phyloP scores from a whole-genome alignment of 2,888 invertebrate genomes.

The Emmelina monodactyla region DNA sequence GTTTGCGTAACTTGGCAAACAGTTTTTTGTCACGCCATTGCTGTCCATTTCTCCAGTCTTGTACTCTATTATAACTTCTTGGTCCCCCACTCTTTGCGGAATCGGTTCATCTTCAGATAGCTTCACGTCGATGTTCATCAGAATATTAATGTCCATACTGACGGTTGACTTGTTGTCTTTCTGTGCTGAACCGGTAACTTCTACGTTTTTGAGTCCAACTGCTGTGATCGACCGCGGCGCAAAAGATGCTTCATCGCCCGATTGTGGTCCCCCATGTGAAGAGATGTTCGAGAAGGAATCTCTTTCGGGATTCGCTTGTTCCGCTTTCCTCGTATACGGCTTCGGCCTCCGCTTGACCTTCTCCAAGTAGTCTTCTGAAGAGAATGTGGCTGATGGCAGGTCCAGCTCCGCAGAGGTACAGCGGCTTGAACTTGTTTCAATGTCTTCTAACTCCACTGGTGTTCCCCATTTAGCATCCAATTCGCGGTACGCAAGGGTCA shows the following conservation, averaged over 20 bases:
- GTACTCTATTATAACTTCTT: too few species aligned
- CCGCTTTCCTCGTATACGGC: constrained; percentile 5
- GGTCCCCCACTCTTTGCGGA: too few species aligned
- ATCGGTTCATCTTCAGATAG: too few species aligned
- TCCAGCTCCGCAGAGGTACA: constrained; percentile 29
- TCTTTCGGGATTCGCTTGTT: constrained; percentile 4
- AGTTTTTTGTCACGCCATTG: too few species aligned
- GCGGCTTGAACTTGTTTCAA: constrained; percentile 17
- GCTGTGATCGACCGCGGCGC: neutral
- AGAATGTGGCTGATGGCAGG: constrained; percentile 27
- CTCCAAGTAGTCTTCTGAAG: constrained; percentile 33
- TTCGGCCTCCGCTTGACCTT: constrained; percentile 19
- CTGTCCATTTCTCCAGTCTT: too few species aligned
- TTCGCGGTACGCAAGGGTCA: constrained; percentile 32
- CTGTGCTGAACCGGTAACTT: too few species aligned
- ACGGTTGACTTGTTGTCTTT: too few species aligned
- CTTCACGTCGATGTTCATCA: too few species aligned
- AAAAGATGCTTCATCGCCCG: constrained; percentile 14
- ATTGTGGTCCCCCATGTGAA: constrained; percentile 21
- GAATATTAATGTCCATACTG: too few species aligned
- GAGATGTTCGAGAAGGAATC: constrained; percentile 33
- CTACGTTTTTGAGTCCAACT: too few species aligned
- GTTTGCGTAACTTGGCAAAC: too few species aligned
- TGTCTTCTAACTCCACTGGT: constrained; percentile 29
- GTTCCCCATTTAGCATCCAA: constrained; percentile 39